Evolutionary conservation across 2,888 invertebrate species (phyloP).

Genomic region (Meloe dianella): DNA sequence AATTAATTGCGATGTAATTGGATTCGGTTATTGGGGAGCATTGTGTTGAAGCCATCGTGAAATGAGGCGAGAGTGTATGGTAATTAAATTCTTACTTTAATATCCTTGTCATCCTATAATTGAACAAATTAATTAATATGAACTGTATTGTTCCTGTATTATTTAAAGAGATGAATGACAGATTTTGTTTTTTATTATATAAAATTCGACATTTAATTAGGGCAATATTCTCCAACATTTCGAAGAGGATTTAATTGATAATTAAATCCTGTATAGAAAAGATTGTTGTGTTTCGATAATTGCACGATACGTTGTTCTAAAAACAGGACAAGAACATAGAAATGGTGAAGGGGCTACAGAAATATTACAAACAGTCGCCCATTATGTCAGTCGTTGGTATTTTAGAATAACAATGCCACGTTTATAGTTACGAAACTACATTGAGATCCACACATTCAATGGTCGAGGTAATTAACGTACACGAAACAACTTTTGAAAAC

Average conservation of each 20-base stretch:
- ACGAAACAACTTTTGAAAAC: too few species aligned
- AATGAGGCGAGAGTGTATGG: slow-evolving; percentile 24
- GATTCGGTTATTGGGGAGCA: slow-evolving; percentile 23
- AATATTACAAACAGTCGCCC: slow-evolving; percentile 57
- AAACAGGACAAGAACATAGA: slow-evolving; percentile 51
- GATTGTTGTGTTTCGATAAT: slow-evolving; percentile 45
- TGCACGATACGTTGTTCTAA: slow-evolving; percentile 49
- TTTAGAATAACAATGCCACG: slow-evolving; percentile 56
- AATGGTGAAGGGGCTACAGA: slow-evolving; percentile 56
- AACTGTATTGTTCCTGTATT: neutral
- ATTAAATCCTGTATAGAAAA: slow-evolving; percentile 47
- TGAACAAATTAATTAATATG: slow-evolving; percentile 29
- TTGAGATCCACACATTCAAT: slow-evolving; percentile 52
- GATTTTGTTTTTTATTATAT: slow-evolving; percentile 19
- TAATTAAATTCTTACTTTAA: slow-evolving; percentile 31
- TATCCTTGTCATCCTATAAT: slow-evolving; percentile 16
- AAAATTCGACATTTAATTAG: slow-evolving; percentile 46
- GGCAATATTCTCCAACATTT: slow-evolving; percentile 15
- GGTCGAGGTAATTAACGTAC: slow-evolving; percentile 47
- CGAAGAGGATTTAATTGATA: slow-evolving; percentile 53
- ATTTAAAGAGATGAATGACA: neutral
- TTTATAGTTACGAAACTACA: slow-evolving; percentile 45
- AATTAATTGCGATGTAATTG: slow-evolving; percentile 25
- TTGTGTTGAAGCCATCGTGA: slow-evolving; percentile 24
- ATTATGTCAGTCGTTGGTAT: slow-evolving; percentile 54